Base-by-base conservation (phyloP, 2,888 invertebrate genomes). In the Hypselothyrea guttata region DNA sequence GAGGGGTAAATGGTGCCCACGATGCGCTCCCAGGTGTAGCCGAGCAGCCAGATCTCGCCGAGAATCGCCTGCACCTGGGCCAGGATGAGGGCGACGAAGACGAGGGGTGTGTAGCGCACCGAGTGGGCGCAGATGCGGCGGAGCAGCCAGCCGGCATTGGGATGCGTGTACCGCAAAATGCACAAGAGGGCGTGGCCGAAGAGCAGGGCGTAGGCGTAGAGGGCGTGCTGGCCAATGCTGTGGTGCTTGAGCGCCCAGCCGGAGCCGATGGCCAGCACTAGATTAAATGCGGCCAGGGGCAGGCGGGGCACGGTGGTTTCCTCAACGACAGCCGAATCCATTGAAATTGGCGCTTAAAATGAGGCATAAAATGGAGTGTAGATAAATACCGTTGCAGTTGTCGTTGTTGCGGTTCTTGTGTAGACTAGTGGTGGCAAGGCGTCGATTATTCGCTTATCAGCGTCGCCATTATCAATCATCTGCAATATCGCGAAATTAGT, bases 221-320 rank as follows among this genome's bases (percentile, higher is more conserved):
- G 41, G 0, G 68, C 66, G 31, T 58, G 41, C 4, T 60, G 57
- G 4, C 67, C 75, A n/a, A 37, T 41, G 52, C 64, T 84, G 27
- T 72, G 57, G 54, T 67, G 75, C 12, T 81, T 81, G 1, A 81
- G 51, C 0, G 86, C 81, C 79, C 83, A 83, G 15, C 86, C 81
- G 2, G 81, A 69, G 12, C 51, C 69, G 0, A 81, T 55, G 34
- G 79, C 83, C 44, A 81, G 33, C 13, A 78, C 41, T 16, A 86
- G 85, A 27, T 86, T 81, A 0, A 81, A 49, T 1, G 72, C 42
- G 45, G 85, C 72, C 40, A 86, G 45, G 2, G 84, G 52, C 7
- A 86, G n/a, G n/a, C n/a, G n/a, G n/a, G n/a, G n/a, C n/a, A n/a
- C n/a, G n/a, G n/a, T n/a, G n/a, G n/a, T n/a, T n/a, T n/a, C n/a